Conservation (phyloP, 2,888 invertebrate species). For the Achlya flavicornis region DNA sequence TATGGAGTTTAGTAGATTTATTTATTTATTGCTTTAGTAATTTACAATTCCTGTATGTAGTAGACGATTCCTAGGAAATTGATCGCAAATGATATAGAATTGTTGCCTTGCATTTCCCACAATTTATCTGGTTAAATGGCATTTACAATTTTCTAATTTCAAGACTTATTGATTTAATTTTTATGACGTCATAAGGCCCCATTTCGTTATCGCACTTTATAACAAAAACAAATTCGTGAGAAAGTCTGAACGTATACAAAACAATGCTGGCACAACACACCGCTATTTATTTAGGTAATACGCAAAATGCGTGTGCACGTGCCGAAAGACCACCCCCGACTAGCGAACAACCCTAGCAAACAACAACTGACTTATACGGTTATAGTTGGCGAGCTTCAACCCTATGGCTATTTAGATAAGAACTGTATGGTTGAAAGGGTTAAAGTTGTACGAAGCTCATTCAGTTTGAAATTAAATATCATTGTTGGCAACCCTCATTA, state of each 20-base stretch:
- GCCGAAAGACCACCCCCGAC: slow-evolving; percentile 56
- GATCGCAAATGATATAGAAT: too few species aligned
- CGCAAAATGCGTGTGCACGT: slow-evolving; percentile 79
- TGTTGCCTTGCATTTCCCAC: too few species aligned
- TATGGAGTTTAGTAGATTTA: too few species aligned
- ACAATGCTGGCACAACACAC: slow-evolving; percentile 47
- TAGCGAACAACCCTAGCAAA: slow-evolving; percentile 36
- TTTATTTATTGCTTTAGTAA: background rate
- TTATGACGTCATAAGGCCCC: background rate
- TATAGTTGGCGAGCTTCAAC: slow-evolving; percentile 34
- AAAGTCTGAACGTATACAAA: slow-evolving; percentile 64
- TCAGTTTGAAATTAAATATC: slow-evolving; percentile 78
- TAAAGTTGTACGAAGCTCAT: slow-evolving; percentile 60
- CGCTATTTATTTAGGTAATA: slow-evolving; percentile 80
- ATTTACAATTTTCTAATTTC: too few species aligned
- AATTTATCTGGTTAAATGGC: background rate
- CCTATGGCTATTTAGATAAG: slow-evolving; percentile 40
- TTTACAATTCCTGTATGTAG: too few species aligned
- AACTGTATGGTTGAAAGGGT: slow-evolving; percentile 23
- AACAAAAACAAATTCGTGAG: slow-evolving; percentile 66
- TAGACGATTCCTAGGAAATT: too few species aligned
- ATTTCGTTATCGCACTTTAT: slow-evolving; percentile 24
- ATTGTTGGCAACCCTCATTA: slow-evolving; percentile 78
- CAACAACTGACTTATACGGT: slow-evolving; percentile 22
- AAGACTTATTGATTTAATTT: too few species aligned